Evolutionary conservation across 1,140 invertebrate species (phyloP), one percentile per base, ranked within the genome.

Genomic region (Drosophila parabipectinata): DNA sequence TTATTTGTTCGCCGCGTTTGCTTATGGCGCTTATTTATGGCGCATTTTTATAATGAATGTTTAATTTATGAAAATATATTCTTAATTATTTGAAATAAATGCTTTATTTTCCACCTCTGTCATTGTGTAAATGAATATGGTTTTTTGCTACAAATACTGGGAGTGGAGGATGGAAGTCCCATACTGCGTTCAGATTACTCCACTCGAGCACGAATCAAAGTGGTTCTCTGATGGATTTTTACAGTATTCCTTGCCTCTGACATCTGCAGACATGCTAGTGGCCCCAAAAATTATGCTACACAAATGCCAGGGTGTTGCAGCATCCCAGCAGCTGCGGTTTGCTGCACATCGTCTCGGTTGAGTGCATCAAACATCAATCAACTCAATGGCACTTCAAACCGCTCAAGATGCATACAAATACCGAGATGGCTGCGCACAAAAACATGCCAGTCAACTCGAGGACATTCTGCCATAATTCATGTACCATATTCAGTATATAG

Each of bases 361-460:
- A 85, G 80, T 84, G 83, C 83, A 85, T 85, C 82, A 85, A 85
- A 88, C 82, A 85, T 85, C 82, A 85, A 85, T 85, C 82, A 85
- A 85, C 82, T 85, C 82, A 88, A 85, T 88, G 82, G 69, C 78
- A 82, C 82, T 85, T 67, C 63, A 64, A 71, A 63, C 54, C 73
- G 24, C 48, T 39, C 48, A 24, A 68, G 37, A 53, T 64, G 41
- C 34, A 74, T 48, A 61, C 58, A 61, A 67, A 52, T 50, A 54
- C 28, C 21, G 28, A 64, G 59, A 71, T 72, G 50, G 50, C 52
- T 47, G 66, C 51, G 34, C 58, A 54, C 32, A 58, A 48, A 54
- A 54, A 59, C 39, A 34, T 37, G 30, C 15, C 52, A 69, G 71
- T 34, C 55, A 51, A 60, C 34, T 37, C 12, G 34, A 37, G 10